These are phyloP conservation scores for Hylyphantes graminicola DNA, from an alignment of 1,140 invertebrate species.

Conservation along the genomic window DNA sequence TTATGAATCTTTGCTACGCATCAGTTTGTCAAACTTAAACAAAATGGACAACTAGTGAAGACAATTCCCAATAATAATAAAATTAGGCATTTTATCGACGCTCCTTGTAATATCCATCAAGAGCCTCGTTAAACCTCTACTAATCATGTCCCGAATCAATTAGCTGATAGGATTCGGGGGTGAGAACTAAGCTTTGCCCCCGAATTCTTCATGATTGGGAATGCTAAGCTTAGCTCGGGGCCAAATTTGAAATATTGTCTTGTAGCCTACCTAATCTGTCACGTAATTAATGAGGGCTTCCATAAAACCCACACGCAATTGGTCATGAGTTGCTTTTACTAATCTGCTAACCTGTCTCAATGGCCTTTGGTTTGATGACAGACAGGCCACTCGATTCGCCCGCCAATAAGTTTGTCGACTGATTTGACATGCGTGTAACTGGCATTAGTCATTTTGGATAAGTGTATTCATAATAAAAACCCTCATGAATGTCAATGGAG, in stretches of 20 bases:
- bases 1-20: too few species aligned
- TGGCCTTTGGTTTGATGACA: constrained; percentile 40
- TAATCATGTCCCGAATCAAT: constrained; percentile 51
- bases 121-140: constrained; percentile 38
- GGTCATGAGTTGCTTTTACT: constrained; percentile 25
- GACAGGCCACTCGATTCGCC: constrained; percentile 44
- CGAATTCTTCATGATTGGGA: constrained; percentile 13
- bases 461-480: too few species aligned
- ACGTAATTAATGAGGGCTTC: constrained; percentile 59
- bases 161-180: constrained; percentile 17
- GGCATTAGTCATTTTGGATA: too few species aligned
- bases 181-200: constrained; percentile 1
- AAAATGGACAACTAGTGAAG: not conserved
- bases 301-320: constrained; percentile 49
- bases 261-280: constrained; percentile 44
- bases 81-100: constrained; percentile 30
- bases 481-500: too few species aligned
- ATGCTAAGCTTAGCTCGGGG: constrained; percentile 7
- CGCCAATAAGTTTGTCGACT: constrained; percentile 24
- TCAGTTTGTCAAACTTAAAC: too few species aligned
- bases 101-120: constrained; percentile 5
- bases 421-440: too few species aligned
- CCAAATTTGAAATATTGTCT: constrained; percentile 51
- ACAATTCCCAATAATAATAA: not conserved
- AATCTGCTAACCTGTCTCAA: constrained; percentile 38